Base-by-base conservation (phyloP, 2,797 vertebrate species). In the Bradypodion pumilum region DNA sequence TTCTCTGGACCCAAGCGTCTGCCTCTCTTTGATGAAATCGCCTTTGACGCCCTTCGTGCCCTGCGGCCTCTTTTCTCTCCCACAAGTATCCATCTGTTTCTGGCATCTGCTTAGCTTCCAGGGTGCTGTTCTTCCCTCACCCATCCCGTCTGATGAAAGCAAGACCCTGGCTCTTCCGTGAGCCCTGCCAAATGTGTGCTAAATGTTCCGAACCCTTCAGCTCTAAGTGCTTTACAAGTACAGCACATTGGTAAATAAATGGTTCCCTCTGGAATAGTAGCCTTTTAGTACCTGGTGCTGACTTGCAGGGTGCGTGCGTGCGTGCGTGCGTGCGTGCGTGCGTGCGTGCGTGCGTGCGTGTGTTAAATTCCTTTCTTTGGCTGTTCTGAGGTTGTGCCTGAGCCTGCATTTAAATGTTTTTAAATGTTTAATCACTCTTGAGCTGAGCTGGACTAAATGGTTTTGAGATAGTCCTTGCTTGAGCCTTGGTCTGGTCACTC, bases 31-130 rank as follows among this genome's bases (percentile, higher is more conserved):
- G 73, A 70, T 80, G 7, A 66, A 4, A 0, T 49, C 0, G 7
- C 0, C 0, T 1, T 4, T 32, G 80, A 3, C 13, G 0, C 2
- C 16, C 4, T 13, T 62, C 15, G 25, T 72, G 29, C 40, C 74
- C 76, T 82, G 29, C 1, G 21, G 0, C 5, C 69, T 69, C 69
- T 78, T 62, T 73, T 6, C 75, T 19, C 65, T 72, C 46, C 85
- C 44, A 0, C 6, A 35, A 69, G 82, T 1, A 1, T 16, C 6
- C 2, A 13, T 1, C 4, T 1, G 37, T 80, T 60, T 60, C n/a
- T n/a, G 37, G 1, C 46, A 82, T 40, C 15, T 19, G 1, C 2
- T 2, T 1, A 46, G 0, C 35, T 66, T 69, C 35, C 25, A 21
- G 74, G 80, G 74, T 35, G 83, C 1, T 15, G 7, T 86, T 74